A percentile compares a stretch with the other conserved stretches of the same genome.
These are phyloP conservation scores for Alectura lathami DNA, from an alignment of 2,113 vertebrate genomes.

Conservation along the genomic window DNA sequence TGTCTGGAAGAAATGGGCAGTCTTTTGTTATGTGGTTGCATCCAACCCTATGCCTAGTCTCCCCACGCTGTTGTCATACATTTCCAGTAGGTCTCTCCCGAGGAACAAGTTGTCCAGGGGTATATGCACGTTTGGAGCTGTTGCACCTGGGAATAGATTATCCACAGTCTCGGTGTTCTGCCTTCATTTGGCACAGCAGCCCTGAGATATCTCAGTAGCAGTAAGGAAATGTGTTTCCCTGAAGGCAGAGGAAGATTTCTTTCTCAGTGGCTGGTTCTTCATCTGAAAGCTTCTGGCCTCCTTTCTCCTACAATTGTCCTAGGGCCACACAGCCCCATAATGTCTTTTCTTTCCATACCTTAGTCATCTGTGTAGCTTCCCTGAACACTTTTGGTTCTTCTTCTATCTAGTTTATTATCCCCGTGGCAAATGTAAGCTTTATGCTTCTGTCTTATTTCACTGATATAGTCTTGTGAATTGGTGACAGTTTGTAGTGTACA, in stretches of 20 bases:
- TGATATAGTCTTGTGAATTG: background rate
- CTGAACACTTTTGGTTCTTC: background rate
- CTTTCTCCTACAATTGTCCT: background rate
- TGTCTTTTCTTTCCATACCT: background rate
- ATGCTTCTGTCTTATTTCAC: background rate
- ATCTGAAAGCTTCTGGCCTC: background rate
- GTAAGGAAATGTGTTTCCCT: background rate
- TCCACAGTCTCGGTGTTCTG: background rate
- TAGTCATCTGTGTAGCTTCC: background rate
- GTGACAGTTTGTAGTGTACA: fast-evolving
- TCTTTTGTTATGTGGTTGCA: background rate
- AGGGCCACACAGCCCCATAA: background rate
- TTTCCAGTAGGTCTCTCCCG: background rate
- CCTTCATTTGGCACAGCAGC: background rate
- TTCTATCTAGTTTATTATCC: background rate
- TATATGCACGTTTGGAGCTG: background rate
- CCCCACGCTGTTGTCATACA: background rate
- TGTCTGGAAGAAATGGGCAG: background rate
- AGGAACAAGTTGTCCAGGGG: background rate
- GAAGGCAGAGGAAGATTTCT: background rate
- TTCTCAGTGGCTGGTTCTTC: background rate
- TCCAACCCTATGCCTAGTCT: background rate
- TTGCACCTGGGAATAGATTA: background rate
- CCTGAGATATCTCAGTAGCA: background rate
- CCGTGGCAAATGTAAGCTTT: background rate